These are phyloP conservation scores for Lasiurus cinereus DNA, from an alignment of 2,113 vertebrate genomes.

Conservation along the genomic window DNA sequence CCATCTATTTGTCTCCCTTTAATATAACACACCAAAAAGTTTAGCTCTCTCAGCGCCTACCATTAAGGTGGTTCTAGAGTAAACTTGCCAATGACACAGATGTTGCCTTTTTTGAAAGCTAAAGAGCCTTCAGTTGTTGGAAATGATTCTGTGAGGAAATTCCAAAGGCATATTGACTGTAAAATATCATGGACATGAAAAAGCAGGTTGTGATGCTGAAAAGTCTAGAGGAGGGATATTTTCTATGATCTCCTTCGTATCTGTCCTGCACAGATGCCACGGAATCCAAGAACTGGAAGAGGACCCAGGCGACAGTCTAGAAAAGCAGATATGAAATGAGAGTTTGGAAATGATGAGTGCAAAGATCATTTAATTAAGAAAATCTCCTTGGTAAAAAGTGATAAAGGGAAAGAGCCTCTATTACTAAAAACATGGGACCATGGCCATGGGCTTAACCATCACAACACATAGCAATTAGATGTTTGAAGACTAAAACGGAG, in stretches of 20 bases:
- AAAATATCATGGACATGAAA: conserved; percentile 57
- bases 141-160: conserved; percentile 48
- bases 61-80: background rate
- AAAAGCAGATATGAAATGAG: conserved; percentile 62
- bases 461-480: conserved; percentile 78
- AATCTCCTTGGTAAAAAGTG: conserved; percentile 72
- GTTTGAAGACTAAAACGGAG: conserved; percentile 68
- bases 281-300: background rate
- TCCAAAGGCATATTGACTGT: conserved; percentile 42
- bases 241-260: conserved; percentile 59
- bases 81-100: background rate
- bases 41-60: background rate
- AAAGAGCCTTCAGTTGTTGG: background rate
- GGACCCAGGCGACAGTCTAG: background rate
- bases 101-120: background rate
- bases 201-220: conserved; percentile 54
- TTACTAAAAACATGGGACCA: conserved; percentile 57
- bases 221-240: background rate
- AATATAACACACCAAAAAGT: background rate
- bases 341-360: conserved; percentile 77
- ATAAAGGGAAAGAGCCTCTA: conserved; percentile 59
- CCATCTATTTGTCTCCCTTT: background rate
- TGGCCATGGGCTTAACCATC: conserved; percentile 71
- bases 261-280: conserved; percentile 58
- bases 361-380: conserved; percentile 81